These are phyloP conservation scores for Thymallus thymallus DNA, from an alignment of 2,113 vertebrate genomes.

Conservation along the genomic window DNA sequence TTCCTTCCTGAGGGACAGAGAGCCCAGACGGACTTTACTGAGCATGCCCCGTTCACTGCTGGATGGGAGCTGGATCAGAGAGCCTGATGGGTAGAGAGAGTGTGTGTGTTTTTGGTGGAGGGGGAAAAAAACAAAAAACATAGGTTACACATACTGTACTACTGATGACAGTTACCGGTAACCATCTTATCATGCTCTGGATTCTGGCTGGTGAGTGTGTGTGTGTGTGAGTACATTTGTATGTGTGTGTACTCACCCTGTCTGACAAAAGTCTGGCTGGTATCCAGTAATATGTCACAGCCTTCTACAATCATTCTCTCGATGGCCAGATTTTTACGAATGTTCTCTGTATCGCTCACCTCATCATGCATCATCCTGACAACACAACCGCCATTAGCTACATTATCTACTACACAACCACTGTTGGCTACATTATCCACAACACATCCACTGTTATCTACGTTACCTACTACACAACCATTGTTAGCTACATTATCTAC, in stretches of 20 bases:
- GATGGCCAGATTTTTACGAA: constrained; percentile 95
- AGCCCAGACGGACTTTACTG: constrained; percentile 92
- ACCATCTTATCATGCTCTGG: too few species aligned
- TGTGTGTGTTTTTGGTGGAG: background rate
- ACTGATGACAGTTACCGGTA: too few species aligned
- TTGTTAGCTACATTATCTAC: too few species aligned
- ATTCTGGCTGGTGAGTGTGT: too few species aligned
- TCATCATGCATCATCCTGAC: constrained; percentile 96
- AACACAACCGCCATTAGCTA: background rate
- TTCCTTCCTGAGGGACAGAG: constrained; percentile 90
- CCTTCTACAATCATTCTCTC: constrained; percentile 96
- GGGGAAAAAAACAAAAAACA: background rate
- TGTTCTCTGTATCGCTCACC: constrained; percentile 98
- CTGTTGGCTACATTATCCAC: too few species aligned
- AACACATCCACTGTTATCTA: too few species aligned
- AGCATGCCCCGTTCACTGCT: constrained; percentile 92
- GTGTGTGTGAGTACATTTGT: too few species aligned
- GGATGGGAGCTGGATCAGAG: constrained; percentile 92
- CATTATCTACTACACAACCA: too few species aligned
- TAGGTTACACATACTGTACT: background rate
- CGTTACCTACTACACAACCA: background rate
- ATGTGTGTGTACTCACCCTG: constrained; percentile 79
- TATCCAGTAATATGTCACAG: constrained; percentile 92
- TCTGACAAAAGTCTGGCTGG: constrained; percentile 95
- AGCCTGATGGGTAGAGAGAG: constrained; percentile 71